A percentile compares a stretch with the other conserved stretches of the same genome.
These are phyloP conservation scores for Helleia helle DNA, from an alignment of 2,888 invertebrate genomes.

Conservation along the genomic window DNA sequence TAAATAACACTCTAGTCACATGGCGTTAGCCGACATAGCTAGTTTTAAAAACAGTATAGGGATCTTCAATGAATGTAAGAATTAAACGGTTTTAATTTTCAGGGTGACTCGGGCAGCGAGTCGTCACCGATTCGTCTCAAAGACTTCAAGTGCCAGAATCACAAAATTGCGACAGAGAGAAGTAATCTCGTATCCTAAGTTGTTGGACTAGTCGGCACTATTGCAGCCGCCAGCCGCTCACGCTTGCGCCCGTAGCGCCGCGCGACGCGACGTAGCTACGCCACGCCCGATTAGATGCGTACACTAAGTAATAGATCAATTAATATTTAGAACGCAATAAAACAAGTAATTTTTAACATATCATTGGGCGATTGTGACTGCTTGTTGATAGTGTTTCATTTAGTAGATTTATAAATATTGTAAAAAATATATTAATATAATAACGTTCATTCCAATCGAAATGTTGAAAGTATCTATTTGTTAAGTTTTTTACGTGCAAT, in stretches of 20 bases:
- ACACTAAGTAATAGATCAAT: slow-evolving; percentile 23
- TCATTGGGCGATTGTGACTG: slow-evolving; percentile 75
- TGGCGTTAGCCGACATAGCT: no score
- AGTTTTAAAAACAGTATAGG: no score
- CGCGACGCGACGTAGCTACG: slow-evolving; percentile 22
- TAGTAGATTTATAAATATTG: slow-evolving; percentile 63
- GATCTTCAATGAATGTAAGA: no score
- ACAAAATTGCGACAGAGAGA: slow-evolving; percentile 50
- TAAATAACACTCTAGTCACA: no score
- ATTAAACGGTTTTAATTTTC: slow-evolving; percentile 19
- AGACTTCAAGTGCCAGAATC: slow-evolving; percentile 65
- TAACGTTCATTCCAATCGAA: slow-evolving; percentile 73
- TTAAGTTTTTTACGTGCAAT: slow-evolving; percentile 76
- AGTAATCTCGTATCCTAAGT: slow-evolving; percentile 52
- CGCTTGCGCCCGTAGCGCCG: slow-evolving; percentile 14
- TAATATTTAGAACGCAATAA: slow-evolving; percentile 62
- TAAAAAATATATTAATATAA: slow-evolving; percentile 65
- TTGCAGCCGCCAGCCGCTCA: slow-evolving; percentile 12
- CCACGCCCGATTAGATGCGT: slow-evolving; percentile 20
- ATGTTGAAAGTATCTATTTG: slow-evolving; percentile 71
- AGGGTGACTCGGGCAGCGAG: slow-evolving; percentile 80
- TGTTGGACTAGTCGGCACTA: slow-evolving; percentile 1
- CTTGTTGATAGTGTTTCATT: slow-evolving; percentile 69
- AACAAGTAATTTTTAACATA: slow-evolving; percentile 68
- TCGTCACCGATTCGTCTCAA: slow-evolving; percentile 75